Evolutionary conservation across 1,140 invertebrate species (phyloP), one percentile per base, ranked within the genome.

Genomic region (Drosophila melanica): DNA sequence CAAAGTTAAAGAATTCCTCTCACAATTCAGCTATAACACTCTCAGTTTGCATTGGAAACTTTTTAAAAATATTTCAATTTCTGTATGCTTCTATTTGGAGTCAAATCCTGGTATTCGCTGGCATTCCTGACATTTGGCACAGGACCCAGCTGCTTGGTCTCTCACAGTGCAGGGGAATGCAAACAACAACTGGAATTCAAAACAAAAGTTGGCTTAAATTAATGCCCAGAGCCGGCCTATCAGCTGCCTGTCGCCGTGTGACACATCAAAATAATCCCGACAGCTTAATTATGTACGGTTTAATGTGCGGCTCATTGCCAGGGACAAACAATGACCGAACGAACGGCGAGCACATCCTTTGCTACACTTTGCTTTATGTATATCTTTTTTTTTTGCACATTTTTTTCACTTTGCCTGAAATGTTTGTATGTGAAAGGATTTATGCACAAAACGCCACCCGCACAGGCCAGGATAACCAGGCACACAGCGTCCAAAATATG

Each of bases 181-280:
- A 63, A 50, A 53, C 51, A 50, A 53, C 51, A 63, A 30, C 41
- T 44, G 14, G 37, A 41, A 65, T 57, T 57, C 75, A 74, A 81
- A 87, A 86, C 81, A 86, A 86, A 86, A 86, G 82, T 90, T 87
- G 84, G 84, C 84, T 87, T 87, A 87, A 89, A 84, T 77, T 72
- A 84, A 78, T 76, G 65, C 72, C 55, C 55, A 51, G 55, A 37
- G 57, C 23, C 35, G 30, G 77, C 76, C 84, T 87, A 80, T 86
- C 86, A 90, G 81, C 79, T 85, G 85, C 75, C 68, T 74, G 73
- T 87, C 79, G 82, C 77, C 84, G 75, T 87, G 84, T 87, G 87
- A 86, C 87, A 90, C 87, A 90, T 90, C 87, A 90, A 86, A 79
- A 90, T 90, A 90, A 90, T 90, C 86, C 82, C 86, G 81, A 90